A percentile compares a stretch with the other conserved stretches of the same genome.
Evolutionary conservation across 2,888 invertebrate species (phyloP).

Genomic region (Drosophila differens): DNA sequence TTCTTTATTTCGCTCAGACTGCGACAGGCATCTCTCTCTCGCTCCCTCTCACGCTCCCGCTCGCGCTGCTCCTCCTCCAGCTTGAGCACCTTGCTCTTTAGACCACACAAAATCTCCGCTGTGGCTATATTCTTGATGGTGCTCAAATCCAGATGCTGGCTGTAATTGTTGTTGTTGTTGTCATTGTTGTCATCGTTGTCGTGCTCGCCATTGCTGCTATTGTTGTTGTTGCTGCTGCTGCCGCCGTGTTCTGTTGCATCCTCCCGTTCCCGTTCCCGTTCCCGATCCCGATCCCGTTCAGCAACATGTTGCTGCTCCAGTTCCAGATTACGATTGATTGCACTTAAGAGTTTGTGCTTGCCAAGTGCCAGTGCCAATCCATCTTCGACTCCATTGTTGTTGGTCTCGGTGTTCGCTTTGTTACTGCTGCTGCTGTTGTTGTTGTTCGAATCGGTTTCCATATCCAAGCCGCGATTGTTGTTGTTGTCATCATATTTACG

Average conservation of each 20-base stretch:
- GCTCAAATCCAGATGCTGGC: constrained; percentile 75
- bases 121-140: constrained; percentile 83
- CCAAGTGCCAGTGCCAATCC: constrained; percentile 66
- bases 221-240: constrained; percentile 42
- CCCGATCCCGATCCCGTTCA: constrained; percentile 36
- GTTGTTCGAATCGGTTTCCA: constrained; percentile 76
- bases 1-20: constrained; percentile 80
- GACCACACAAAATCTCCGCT: constrained; percentile 81
- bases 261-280: constrained; percentile 20
- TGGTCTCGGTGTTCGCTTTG: constrained; percentile 49
- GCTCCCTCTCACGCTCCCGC: constrained; percentile 62
- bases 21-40: constrained; percentile 68
- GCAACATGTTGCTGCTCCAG: constrained; percentile 44
- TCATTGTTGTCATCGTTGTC: constrained; percentile 46
- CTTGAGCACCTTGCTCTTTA: constrained; percentile 82
- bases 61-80: constrained; percentile 79
- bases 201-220: constrained; percentile 45
- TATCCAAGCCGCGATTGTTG: constrained; percentile 69
- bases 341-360: constrained; percentile 66
- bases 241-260: constrained; percentile 31
- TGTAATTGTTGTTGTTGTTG: constrained; percentile 74
- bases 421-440: constrained; percentile 65
- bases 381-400: constrained; percentile 35
- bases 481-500: constrained; percentile 78
- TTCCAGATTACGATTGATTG: constrained; percentile 64